Evolutionary conservation across 1,140 invertebrate genomes (phyloP).

Genomic region (Argopecten irradians): DNA sequence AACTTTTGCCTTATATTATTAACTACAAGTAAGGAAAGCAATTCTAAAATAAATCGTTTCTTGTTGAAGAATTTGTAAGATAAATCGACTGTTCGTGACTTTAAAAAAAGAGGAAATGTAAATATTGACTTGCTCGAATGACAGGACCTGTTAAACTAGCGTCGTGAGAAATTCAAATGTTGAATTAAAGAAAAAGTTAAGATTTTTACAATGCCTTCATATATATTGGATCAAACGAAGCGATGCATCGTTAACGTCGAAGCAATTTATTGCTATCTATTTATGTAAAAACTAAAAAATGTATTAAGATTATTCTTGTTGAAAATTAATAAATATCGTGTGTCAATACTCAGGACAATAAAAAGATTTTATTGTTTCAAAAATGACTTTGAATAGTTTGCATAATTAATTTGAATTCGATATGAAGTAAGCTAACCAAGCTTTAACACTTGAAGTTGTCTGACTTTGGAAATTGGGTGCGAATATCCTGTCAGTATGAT

Average conservation of each 20-base stretch:
- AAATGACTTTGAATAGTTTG: neutral
- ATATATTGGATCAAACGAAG: neutral
- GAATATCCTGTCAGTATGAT: neutral
- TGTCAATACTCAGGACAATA: too few species aligned
- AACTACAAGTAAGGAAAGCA: neutral
- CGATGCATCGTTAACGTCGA: neutral
- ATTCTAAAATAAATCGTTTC: neutral
- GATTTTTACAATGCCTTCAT: neutral
- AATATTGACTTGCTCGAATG: neutral
- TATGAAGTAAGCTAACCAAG: neutral
- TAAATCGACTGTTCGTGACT: neutral
- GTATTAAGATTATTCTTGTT: too few species aligned
- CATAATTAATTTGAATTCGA: neutral
- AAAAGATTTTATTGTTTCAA: too few species aligned
- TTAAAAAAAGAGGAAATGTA: neutral
- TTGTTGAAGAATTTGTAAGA: neutral
- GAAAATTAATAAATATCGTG: too few species aligned
- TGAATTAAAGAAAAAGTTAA: slow-evolving; percentile 19
- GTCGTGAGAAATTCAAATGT: slow-evolving; percentile 17
- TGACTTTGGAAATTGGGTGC: neutral
- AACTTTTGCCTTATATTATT: neutral
- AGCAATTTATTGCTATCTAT: neutral
- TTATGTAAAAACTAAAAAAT: neutral
- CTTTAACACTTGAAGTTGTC: neutral
- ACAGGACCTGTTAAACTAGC: neutral